Conservation (phyloP, 2,888 invertebrate genomes). For the Zeuzera pyrina region DNA sequence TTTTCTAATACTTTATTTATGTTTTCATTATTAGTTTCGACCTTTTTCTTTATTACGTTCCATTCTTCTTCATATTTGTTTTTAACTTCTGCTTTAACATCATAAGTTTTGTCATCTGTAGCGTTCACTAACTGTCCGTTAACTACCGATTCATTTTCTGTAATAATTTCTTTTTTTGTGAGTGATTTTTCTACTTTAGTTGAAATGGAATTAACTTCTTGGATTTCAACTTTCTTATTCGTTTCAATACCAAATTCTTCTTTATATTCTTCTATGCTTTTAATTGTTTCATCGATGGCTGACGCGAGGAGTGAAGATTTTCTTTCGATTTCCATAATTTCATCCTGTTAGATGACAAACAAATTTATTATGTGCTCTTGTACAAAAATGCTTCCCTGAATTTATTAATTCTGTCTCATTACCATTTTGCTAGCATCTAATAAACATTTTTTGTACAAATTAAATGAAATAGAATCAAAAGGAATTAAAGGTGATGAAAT, state of each 20-base stretch:
- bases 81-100: constrained; percentile 16
- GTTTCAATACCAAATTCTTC: constrained; percentile 49
- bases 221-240: constrained; percentile 17
- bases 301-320: constrained; percentile 55
- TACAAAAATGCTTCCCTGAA: too few relatives aligned
- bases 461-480: too few relatives aligned
- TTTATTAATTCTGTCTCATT: too few relatives aligned
- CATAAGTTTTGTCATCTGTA: constrained; percentile 9
- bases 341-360: constrained; percentile 34
- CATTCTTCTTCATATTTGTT: constrained; percentile 15
- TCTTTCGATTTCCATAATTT: constrained; percentile 52
- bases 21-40: constrained; percentile 8
- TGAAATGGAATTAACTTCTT: too few relatives aligned
- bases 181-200: constrained; percentile 9
- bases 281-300: constrained; percentile 57
- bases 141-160: too few relatives aligned
- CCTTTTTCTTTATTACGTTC: constrained; percentile 18
- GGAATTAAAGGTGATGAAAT: too few relatives aligned
- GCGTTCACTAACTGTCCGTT: too few relatives aligned
- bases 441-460: too few relatives aligned
- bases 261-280: constrained; percentile 60
- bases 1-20: too few relatives aligned
- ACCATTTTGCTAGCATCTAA: too few relatives aligned
- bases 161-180: constrained; percentile 8
- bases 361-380: neutral